Conservation (phyloP, 2,888 invertebrate species). For the Bedellia somnulentella region DNA sequence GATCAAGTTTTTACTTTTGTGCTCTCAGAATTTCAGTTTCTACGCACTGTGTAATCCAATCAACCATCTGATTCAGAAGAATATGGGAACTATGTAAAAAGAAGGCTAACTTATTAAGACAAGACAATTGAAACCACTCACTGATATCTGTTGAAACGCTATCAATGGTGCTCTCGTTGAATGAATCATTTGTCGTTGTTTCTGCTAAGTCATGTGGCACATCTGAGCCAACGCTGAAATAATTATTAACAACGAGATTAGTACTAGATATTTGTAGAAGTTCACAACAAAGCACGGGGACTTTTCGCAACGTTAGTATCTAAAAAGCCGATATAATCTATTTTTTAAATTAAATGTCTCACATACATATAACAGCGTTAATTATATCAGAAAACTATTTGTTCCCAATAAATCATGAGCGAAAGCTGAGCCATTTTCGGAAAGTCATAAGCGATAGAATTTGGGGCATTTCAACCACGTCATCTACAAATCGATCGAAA, state of each 20-base stretch:
- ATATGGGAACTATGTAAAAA: background rate
- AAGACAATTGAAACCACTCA: background rate
- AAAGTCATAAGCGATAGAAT: no score
- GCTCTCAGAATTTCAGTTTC: background rate
- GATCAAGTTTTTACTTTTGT: background rate
- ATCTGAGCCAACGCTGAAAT: constrained; percentile 56
- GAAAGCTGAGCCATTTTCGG: no score
- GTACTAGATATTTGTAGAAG: background rate
- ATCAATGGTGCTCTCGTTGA: background rate
- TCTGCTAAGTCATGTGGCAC: constrained; percentile 14
- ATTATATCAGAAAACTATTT: no score
- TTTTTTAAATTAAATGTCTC: constrained; percentile 2
- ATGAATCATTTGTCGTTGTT: background rate
- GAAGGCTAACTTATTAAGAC: background rate
- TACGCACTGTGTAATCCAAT: background rate
- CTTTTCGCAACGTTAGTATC: no score
- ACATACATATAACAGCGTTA: constrained; percentile 1
- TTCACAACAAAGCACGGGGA: no score
- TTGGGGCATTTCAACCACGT: no score
- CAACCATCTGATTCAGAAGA: no score
- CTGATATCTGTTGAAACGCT: background rate
- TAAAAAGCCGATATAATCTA: no score
- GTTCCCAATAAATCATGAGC: no score
- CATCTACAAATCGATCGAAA: no score
- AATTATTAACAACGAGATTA: background rate